phyloP scores from a whole-genome alignment of 1,140 invertebrate species.

The Diachasmimorpha longicaudata region DNA sequence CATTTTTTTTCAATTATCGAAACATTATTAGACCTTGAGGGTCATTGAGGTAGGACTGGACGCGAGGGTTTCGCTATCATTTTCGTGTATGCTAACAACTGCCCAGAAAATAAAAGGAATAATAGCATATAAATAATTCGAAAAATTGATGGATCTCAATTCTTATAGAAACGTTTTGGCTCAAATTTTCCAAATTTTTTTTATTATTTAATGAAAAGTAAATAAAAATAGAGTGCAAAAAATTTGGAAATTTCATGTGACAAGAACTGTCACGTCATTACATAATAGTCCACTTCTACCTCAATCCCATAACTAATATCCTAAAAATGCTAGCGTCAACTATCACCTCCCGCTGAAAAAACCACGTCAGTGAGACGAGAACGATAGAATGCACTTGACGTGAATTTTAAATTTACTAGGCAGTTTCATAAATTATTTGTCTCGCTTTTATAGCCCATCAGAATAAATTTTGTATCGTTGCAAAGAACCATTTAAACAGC shows the following conservation, averaged over 20 bases:
- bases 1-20: conserved; percentile 11
- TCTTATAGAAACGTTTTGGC: too few species aligned
- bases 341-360: background rate
- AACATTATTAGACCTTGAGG: background rate
- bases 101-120: too few species aligned
- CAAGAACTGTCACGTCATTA: too few species aligned
- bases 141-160: too few species aligned
- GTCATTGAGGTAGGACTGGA: background rate
- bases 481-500: conserved; percentile 1
- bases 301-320: background rate
- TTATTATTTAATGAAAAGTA: too few species aligned
- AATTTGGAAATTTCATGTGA: too few species aligned
- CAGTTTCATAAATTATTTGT: conserved; percentile 9
- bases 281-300: too few species aligned
- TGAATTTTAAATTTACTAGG: background rate
- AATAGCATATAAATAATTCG: too few species aligned
- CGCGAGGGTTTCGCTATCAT: too few species aligned
- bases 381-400: too few species aligned
- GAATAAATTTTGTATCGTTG: background rate
- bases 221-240: too few species aligned
- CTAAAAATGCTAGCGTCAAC: background rate
- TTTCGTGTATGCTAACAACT: too few species aligned
- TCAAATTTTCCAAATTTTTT: background rate
- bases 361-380: background rate
- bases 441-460: background rate